Evolutionary conservation across 2,888 invertebrate species (phyloP), one percentile per base, ranked within the genome.

Genomic region (Cynaeus angustus): DNA sequence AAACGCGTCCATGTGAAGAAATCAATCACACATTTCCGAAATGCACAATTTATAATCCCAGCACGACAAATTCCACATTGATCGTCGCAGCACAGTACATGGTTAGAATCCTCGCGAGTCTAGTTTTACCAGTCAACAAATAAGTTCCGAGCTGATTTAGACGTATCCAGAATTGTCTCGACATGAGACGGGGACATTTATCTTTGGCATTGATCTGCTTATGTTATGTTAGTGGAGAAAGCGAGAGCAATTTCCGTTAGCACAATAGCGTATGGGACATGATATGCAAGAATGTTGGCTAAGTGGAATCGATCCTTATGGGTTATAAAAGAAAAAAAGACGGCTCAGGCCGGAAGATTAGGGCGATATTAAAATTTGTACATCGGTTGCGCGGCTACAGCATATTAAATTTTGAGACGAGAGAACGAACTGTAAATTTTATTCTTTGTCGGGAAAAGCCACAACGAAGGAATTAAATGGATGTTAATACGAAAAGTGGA

Each of bases 221-320:
- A 13, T 55, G 33, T 9, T 55, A 55, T 55, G 28, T 10, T 52
- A 30, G 30, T 52, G 33, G 55, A 14, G 38, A 55, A 55, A 55
- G 55, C 55, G 55, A 55, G 55, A 55, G 55, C 55, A 55, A 55
- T 55, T 55, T 55, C 55, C 55, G 12, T 55, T 55, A 55, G 55
- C 55, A 55, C 55, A 55, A 55, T 55, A 37, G 55, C 14, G 37
- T 38, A 55, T 55, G 21, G 30, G 38, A 38, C 38, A 55, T 55
- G 50, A 55, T 55, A 55, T 55, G 55, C 37, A 37, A 37, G 55
- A 55, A 55, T 55, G 55, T 55, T 28, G 52, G 6, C 43, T 43
- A 43, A 43, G 13, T 13, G 43, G 43, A 10, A 43, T 43, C 43
- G 43, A 43, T 43, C 12, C 12, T 43, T 33, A 33, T 33, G 33